Evolutionary conservation across 1,140 invertebrate species (phyloP), one percentile per base, ranked within the genome.

Genomic region (Bombus pascuorum): DNA sequence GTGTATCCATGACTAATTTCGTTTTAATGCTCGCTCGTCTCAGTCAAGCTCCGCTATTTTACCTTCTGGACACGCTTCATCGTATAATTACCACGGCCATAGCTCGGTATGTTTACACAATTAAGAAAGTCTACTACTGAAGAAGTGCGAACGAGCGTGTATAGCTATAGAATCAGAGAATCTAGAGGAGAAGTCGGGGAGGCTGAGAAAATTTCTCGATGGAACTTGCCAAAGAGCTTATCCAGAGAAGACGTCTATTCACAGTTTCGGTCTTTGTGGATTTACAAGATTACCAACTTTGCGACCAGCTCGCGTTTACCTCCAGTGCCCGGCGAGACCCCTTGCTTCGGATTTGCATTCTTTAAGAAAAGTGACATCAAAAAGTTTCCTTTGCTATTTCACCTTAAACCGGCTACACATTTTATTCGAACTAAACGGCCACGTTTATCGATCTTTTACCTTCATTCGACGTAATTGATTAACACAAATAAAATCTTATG

Each of bases 221-320:
- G 57, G 62, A 89, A 87, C 81, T 90, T 87, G 81, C 32, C 68
- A 47, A 81, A 77, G 72, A 87, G 84, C 89, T 91, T 91, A 91
- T 89, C 85, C 80, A 34, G 47, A 39, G 39, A 44, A 44, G 39
- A 74, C 77, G 76, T 87, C 83, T 90, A 89, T 89, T 89, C 90
- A 86, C 85, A 81, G 62, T 83, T 70, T 53, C 65, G 34, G 72
- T 84, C 87, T 89, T 92, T 90, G 90, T 89, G 80, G 81, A 85
- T 92, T 92, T 92, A 92, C 86, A 91, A 78, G 87, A 86, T 90
- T 91, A 89, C 91, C 57, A 92, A 92, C 72, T 92, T 91, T 47
- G 47, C 39, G 66, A 79, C 79, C 57, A 25, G 47, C 57, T 39
- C 68, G 70, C 72, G 76, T 86, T 81, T 80, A 70, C 76, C 75